Base-by-base conservation (phyloP, 1,140 invertebrate genomes). In the Dendroctonus ponderosae region DNA sequence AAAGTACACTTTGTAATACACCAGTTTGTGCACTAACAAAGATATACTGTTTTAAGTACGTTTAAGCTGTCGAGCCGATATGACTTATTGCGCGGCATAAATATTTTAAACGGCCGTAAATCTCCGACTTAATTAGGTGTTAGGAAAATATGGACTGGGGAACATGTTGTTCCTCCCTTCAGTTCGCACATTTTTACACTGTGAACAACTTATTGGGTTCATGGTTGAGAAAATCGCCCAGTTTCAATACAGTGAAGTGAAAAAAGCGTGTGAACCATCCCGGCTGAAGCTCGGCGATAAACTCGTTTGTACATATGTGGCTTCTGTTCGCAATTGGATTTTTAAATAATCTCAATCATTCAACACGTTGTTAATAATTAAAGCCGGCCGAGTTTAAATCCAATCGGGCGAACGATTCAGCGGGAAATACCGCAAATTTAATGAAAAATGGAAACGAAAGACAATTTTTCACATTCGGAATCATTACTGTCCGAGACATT, bases 401-500 rank as follows among this genome's bases (percentile, higher is more conserved):
- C 26, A 1, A 26, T 26, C 11, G 50, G 15, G 1, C 8, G 11
- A 51, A 51, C 8, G 50, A 6, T 11, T 51, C 7, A 15, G 50
- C 11, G 26, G 50, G 15, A 51, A 51, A 12, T 51, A n/a, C 26
- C 26, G 8, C 11, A 51, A 12, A 12, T 8, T 51, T 51, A 51
- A 63, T 53, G 51, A 63, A 63, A 53, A 63, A 54, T 51, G 52
- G 26, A 58, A 58, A 37, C 41, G 6, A 53, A 50, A 65, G 41
- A 37, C 11, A 15, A 49, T 6, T 56, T 65, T 57, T 53, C 54
- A 26, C n/a, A 46, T 65, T 46, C 12, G 62, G 42, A 46, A 48
- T 65, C 62, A 65, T 65, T 65, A 65, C 52, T 65, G 62, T 56
- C 62, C 62, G 53, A 50, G 53, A 56, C 54, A 65, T 65, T 57